These are phyloP conservation scores for Protomyctophum bolini DNA, from an alignment of 2,113 vertebrate species.

Conservation along the genomic window DNA sequence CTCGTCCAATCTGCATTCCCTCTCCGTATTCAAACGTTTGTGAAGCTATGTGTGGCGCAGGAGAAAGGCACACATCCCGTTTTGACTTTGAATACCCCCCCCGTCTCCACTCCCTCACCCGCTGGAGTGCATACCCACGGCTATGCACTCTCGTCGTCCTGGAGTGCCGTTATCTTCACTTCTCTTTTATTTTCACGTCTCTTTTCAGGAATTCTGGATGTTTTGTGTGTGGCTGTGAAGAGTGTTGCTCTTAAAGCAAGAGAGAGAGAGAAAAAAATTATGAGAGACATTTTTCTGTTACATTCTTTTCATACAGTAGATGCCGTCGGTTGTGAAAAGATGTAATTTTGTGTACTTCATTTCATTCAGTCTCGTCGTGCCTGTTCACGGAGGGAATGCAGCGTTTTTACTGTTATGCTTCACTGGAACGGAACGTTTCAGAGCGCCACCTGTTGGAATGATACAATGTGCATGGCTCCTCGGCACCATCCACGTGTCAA, in stretches of 20 bases:
- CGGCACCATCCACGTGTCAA: conserved; percentile 19
- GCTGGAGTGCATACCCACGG: conserved; percentile 54
- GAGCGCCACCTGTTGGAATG: conserved; percentile 60
- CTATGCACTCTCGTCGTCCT: conserved; percentile 55
- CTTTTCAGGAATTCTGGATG: conserved; percentile 39
- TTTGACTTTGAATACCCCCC: conserved; percentile 73
- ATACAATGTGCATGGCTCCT: conserved; percentile 53
- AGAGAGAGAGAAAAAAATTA: neutral
- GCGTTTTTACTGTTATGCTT: conserved; percentile 53
- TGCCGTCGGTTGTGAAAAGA: neutral
- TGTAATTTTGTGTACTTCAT: conserved; percentile 15
- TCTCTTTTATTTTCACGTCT: conserved; percentile 22
- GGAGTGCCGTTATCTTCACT: conserved; percentile 26
- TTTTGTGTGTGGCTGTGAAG: conserved; percentile 31
- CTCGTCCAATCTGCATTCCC: conserved; percentile 70
- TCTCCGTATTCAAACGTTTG: conserved; percentile 68
- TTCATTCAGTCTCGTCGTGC: conserved; percentile 54
- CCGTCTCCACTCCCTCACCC: conserved; percentile 34
- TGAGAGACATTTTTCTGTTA: neutral
- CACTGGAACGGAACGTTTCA: conserved; percentile 58
- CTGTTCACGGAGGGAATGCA: conserved; percentile 69
- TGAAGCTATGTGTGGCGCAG: conserved; percentile 59
- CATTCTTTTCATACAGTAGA: neutral
- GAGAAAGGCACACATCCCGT: conserved; percentile 60
- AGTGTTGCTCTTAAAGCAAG: conserved; percentile 22